A percentile compares a stretch with the other conserved stretches of the same genome.
Conservation (phyloP, 2,113 vertebrate species). For the Pseudonaja textilis region DNA sequence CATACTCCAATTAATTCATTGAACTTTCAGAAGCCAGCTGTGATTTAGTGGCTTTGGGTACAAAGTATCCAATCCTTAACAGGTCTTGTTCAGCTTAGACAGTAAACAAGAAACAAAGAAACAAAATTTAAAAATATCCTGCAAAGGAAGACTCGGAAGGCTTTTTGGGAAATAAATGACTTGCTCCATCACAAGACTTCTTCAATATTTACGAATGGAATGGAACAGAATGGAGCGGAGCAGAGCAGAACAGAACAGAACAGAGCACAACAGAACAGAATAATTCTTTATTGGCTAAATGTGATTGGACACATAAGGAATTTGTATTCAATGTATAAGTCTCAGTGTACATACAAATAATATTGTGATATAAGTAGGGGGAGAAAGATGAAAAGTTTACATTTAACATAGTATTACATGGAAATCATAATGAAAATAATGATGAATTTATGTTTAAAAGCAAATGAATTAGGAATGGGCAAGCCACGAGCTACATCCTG, state of each 20-base stretch:
- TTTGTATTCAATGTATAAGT: neutral
- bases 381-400: too few species aligned
- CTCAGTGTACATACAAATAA: neutral
- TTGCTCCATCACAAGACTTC: neutral
- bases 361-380: neutral
- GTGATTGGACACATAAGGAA: neutral
- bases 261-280: neutral
- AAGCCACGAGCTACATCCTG: neutral
- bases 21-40: neutral
- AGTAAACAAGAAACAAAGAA: neutral
- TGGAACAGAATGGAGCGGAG: fast-evolving
- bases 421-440: too few species aligned
- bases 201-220: neutral
- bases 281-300: neutral
- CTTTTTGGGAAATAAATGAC: neutral
- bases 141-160: neutral
- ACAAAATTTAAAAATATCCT: neutral
- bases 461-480: neutral
- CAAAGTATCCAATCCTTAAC: neutral
- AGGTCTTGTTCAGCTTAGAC: neutral
- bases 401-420: too few species aligned
- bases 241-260: neutral
- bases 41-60: neutral
- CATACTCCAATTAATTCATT: neutral
- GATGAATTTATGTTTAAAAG: neutral